phyloP scores from a whole-genome alignment of 2,113 vertebrate species.

The Peromyscus leucopus region DNA sequence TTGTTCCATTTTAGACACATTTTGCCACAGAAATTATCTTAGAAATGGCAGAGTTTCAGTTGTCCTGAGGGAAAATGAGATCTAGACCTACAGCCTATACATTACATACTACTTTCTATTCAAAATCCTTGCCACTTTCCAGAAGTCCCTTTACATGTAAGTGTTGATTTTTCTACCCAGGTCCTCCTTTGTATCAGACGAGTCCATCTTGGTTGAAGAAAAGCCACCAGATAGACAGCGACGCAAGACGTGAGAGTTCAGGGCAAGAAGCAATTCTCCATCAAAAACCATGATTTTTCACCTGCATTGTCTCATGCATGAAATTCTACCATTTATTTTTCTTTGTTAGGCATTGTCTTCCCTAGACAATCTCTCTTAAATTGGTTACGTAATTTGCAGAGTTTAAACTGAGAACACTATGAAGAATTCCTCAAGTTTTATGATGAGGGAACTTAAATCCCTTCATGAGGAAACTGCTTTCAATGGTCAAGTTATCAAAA shows the following conservation, averaged over 20 bases:
- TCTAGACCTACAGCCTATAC: neutral
- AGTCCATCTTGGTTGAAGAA: neutral
- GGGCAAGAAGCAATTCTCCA: neutral
- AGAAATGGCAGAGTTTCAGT: constrained; percentile 6
- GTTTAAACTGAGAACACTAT: neutral
- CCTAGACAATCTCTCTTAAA: neutral
- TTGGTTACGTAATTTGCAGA: neutral
- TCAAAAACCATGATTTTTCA: neutral
- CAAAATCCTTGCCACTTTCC: neutral
- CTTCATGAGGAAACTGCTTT: neutral
- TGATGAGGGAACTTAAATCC: neutral
- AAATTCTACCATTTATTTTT: constrained; percentile 21
- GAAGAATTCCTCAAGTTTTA: neutral
- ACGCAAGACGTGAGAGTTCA: neutral
- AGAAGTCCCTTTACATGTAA: neutral
- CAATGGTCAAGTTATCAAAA: neutral
- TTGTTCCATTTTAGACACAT: neutral
- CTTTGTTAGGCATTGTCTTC: neutral
- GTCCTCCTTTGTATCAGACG: neutral
- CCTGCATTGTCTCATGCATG: neutral
- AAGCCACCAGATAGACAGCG: neutral
- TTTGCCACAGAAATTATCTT: neutral
- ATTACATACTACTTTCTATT: neutral
- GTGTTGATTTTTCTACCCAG: neutral
- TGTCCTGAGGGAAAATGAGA: neutral